A percentile compares a stretch with the other conserved stretches of the same genome.
These are phyloP conservation scores for Scaptomyza flava DNA, from an alignment of 2,888 invertebrate species.

Conservation along the genomic window DNA sequence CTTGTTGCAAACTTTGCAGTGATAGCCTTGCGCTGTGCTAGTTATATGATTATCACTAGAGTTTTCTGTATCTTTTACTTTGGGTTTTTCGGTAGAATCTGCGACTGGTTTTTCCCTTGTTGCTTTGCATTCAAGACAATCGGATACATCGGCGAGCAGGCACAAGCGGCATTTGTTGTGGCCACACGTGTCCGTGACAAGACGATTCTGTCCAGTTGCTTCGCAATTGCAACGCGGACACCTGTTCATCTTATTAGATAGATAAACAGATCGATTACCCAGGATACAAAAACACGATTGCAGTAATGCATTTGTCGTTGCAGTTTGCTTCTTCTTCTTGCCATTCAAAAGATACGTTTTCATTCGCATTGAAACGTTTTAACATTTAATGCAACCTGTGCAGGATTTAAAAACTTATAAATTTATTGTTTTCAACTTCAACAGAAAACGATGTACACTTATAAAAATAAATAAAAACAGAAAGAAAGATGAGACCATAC, in stretches of 20 bases:
- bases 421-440: not conserved
- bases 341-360: constrained; percentile 23
- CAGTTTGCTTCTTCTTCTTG: constrained; percentile 21
- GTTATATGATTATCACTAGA: constrained; percentile 47
- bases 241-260: constrained; percentile 36
- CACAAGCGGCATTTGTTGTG: constrained; percentile 91
- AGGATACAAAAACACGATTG: constrained; percentile 9
- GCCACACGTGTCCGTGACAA: constrained; percentile 90
- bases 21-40: constrained; percentile 63
- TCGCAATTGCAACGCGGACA: constrained; percentile 67
- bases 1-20: constrained; percentile 89
- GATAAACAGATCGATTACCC: not conserved
- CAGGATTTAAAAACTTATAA: not conserved
- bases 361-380: constrained; percentile 37
- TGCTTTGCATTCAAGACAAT: constrained; percentile 85
- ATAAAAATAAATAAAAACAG: constrained; percentile 15
- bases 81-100: not conserved
- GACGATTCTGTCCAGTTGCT: constrained; percentile 86
- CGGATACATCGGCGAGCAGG: constrained; percentile 88
- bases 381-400: constrained; percentile 1
- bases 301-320: constrained; percentile 31
- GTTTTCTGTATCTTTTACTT: not conserved
- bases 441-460: constrained; percentile 29
- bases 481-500: not conserved
- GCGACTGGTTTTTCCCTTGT: not conserved